Conservation (phyloP, 2,797 vertebrate species). For the Hyperoplus lanceolatus region DNA sequence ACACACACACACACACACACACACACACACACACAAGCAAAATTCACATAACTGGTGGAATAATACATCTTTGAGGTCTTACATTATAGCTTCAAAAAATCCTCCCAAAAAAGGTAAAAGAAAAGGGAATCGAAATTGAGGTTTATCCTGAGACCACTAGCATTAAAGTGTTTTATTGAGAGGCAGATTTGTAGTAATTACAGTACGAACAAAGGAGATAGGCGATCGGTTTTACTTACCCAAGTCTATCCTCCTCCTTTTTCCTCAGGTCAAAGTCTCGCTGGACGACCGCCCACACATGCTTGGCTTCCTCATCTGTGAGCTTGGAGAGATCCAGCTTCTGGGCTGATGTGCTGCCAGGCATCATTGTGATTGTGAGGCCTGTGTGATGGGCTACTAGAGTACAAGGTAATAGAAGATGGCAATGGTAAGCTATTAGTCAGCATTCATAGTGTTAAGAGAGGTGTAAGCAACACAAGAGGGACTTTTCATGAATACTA, state of each 20-base stretch:
- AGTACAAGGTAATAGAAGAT: background rate
- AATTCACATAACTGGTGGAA: background rate
- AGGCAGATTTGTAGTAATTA: background rate
- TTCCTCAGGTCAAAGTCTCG: conserved; percentile 93
- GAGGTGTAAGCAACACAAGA: background rate
- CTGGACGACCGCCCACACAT: conserved; percentile 93
- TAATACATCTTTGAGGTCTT: background rate
- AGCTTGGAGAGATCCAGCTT: conserved; percentile 95
- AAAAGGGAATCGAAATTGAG: background rate
- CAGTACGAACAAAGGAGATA: background rate
- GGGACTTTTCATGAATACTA: background rate
- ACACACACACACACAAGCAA: too few species aligned
- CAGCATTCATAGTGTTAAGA: background rate
- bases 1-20: too few species aligned
- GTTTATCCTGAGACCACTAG: background rate
- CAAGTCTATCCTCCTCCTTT: conserved; percentile 92
- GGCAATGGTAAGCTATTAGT: background rate
- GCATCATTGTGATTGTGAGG: conserved; percentile 56
- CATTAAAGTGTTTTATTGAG: background rate
- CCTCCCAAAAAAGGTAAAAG: background rate
- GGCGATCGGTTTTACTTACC: conserved; percentile 79
- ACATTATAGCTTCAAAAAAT: background rate
- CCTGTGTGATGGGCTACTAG: conserved; percentile 1
- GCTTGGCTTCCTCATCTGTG: conserved; percentile 93
- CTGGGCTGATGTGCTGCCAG: conserved; percentile 77